Percentiles rank a stretch among this genome's conserved stretches.
Conservation (phyloP, 2,888 invertebrate genomes). For the Lithophane socia region DNA sequence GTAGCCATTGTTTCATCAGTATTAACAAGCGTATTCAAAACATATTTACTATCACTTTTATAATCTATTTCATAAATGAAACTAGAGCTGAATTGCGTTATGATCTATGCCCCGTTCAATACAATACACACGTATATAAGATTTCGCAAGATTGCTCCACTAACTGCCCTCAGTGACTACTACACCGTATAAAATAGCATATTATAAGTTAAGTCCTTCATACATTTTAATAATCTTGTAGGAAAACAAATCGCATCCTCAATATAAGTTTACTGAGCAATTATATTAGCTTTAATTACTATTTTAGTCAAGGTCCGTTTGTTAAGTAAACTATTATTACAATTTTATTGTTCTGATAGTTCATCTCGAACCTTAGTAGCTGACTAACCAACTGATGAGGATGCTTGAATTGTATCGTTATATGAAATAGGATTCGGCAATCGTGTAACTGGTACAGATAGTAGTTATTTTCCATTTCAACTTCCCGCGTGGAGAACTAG, state of each 20-base stretch:
- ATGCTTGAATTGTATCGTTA: neutral
- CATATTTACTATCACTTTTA: slow-evolving; percentile 48
- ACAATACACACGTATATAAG: slow-evolving; percentile 57
- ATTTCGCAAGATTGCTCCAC: slow-evolving; percentile 64
- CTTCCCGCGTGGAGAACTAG: neutral
- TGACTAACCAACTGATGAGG: neutral
- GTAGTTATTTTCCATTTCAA: neutral
- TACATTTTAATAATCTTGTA: slow-evolving; percentile 42
- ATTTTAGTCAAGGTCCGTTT: slow-evolving; percentile 56
- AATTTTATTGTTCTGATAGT: slow-evolving; percentile 23
- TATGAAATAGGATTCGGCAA: neutral
- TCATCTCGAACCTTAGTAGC: slow-evolving; percentile 10
- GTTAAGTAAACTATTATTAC: slow-evolving; percentile 45
- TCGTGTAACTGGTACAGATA: neutral
- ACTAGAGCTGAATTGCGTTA: slow-evolving; percentile 64
- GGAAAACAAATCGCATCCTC: slow-evolving; percentile 59
- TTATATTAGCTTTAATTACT: slow-evolving; percentile 52
- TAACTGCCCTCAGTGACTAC: slow-evolving; percentile 42
- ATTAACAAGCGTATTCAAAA: slow-evolving; percentile 29
- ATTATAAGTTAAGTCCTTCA: slow-evolving; percentile 43
- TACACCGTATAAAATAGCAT: slow-evolving; percentile 26
- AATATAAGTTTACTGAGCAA: slow-evolving; percentile 44
- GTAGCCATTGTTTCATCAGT: slow-evolving; percentile 40
- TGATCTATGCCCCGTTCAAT: slow-evolving; percentile 59
- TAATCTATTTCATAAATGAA: slow-evolving; percentile 59